Base-by-base conservation (phyloP, 2,888 invertebrate genomes). In the Heteropelma amictum region DNA sequence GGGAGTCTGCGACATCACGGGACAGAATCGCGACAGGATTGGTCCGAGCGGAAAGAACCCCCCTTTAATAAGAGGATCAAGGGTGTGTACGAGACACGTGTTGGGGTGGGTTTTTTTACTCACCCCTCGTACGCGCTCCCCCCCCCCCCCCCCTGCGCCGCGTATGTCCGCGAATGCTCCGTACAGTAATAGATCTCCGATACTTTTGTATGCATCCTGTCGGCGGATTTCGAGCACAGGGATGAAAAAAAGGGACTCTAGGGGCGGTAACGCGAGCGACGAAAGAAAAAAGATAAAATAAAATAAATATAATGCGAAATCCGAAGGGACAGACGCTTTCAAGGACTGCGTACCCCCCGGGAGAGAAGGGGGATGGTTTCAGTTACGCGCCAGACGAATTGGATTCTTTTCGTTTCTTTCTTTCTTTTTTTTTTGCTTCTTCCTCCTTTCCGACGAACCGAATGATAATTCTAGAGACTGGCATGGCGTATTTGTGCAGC, bases 21-120 rank as follows among this genome's bases (percentile, higher is more conserved):
- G 87, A 86, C 85, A 86, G 85, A 83, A 81, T 79, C 82, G 77
- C 28, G 54, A 53, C 60, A 65, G 49, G 85, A 87, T 87, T 87
- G 87, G 86, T 78, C 71, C 72, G 65, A 14, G 35, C 64, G 65
- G 51, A 14, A 51, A 65, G 77, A 78, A 76, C 75, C 77, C 80
- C 77, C 68, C 60, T 12, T 14, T 60, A 54, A 53, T 73, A 67
- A 67, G 69, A 67, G 68, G 58, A 63, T 74, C 54, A 72, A 74
- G 73, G 65, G 71, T 74, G 72, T 65, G 33, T 38, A 60, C 53
- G 47, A 21, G 64, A 70, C 70, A 65, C 70, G 74, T 65, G 72
- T 72, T 40, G 63, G 75, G 69, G 64, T 69, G 54, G 64, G 65
- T 17, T 35, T 21, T 23, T 28, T 6, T 40, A 69, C 65, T 67